These are phyloP conservation scores for Drosophila limbata DNA, from an alignment of 2,888 invertebrate species.

Conservation along the genomic window DNA sequence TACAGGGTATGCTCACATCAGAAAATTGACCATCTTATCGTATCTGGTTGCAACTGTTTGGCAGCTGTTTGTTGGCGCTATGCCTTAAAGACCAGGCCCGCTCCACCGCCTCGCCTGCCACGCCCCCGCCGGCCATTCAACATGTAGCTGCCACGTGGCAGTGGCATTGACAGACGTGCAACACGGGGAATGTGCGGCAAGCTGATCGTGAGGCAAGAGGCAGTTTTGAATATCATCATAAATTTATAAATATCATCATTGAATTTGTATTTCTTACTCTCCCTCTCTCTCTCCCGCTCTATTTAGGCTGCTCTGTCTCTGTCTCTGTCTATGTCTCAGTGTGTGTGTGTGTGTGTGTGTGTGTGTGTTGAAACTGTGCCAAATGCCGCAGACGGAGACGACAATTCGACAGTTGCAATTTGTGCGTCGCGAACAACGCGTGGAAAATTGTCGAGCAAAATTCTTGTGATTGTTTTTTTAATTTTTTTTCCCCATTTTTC, in stretches of 20 bases:
- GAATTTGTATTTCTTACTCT: constrained; percentile 20
- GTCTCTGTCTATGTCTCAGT: background rate
- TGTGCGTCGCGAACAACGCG: constrained; percentile 70
- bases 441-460: constrained; percentile 40
- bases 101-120: background rate
- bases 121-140: background rate
- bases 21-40: too few species aligned
- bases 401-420: constrained; percentile 78
- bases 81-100: too few species aligned
- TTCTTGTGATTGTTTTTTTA: constrained; percentile 7
- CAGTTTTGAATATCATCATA: constrained; percentile 63
- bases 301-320: background rate
- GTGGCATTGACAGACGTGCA: constrained; percentile 16
- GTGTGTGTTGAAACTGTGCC: constrained; percentile 56
- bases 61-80: too few species aligned
- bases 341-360: background rate
- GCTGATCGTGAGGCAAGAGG: constrained; percentile 10
- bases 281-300: constrained; percentile 4
- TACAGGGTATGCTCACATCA: too few species aligned
- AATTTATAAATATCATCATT: constrained; percentile 69
- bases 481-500: background rate
- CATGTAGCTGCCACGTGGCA: constrained; percentile 13
- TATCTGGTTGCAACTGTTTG: too few species aligned
- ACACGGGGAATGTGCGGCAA: constrained; percentile 3
- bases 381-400: constrained; percentile 58